Evolutionary conservation across 2,797 vertebrate species (phyloP).

Genomic region (Propithecus deckenii): DNA sequence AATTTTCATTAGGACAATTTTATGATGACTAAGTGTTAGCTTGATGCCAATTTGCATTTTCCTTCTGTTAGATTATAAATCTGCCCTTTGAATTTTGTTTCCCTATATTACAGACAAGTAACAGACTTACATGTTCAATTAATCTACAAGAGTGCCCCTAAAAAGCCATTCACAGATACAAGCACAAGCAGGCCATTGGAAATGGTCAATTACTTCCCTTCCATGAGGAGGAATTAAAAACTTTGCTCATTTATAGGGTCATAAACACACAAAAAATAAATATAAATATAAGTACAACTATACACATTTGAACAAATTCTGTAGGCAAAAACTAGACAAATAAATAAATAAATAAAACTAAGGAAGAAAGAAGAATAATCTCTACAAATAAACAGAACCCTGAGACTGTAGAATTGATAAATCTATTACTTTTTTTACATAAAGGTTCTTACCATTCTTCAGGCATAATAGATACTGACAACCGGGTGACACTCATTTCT

Average conservation of each 20-base stretch:
- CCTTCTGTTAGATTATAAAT: background rate
- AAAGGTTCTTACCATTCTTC: background rate
- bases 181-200: background rate
- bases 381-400: background rate
- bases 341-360: background rate
- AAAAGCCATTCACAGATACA: background rate
- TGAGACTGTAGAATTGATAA: background rate
- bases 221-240: background rate
- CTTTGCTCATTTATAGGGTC: background rate
- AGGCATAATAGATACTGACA: background rate
- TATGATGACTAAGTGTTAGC: background rate
- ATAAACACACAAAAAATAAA: background rate
- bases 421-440: background rate
- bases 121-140: background rate
- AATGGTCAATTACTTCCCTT: background rate
- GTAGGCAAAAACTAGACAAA: background rate
- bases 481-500: background rate
- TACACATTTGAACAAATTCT: background rate
- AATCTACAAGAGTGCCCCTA: background rate
- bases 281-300: background rate
- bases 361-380: background rate
- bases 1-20: background rate
- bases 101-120: background rate
- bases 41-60: slow-evolving; percentile 5
- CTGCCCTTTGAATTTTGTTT: background rate